phyloP scores from a whole-genome alignment of 2,113 vertebrate species.

The Cavia porcellus region DNA sequence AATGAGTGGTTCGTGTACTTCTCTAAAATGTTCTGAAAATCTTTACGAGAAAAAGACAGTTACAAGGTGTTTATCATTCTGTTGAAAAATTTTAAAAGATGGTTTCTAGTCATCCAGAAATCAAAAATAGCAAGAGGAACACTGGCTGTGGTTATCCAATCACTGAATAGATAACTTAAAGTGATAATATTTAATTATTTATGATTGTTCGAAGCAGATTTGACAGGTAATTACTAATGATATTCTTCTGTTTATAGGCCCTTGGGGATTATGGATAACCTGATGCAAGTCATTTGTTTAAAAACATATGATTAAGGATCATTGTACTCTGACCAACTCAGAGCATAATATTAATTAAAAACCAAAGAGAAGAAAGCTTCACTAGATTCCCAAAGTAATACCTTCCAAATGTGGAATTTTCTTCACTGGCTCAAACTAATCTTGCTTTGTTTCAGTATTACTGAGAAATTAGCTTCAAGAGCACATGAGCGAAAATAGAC shows the following conservation, averaged over 20 bases:
- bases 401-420: neutral
- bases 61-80: neutral
- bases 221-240: conserved; percentile 68
- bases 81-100: neutral
- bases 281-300: conserved; percentile 66
- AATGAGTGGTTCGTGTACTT: neutral
- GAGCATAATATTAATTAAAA: conserved; percentile 71
- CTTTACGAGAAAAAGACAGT: neutral
- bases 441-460: neutral
- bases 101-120: neutral
- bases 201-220: conserved; percentile 53
- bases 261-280: conserved; percentile 13
- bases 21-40: neutral
- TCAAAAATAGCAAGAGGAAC: neutral
- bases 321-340: conserved; percentile 14
- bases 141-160: neutral
- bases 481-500: neutral
- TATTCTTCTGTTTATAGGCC: conserved; percentile 13
- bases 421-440: neutral
- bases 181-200: conserved; percentile 66
- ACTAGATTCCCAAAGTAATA: neutral
- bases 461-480: conserved; percentile 50
- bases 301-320: conserved; percentile 74
- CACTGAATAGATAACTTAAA: neutral
- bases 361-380: conserved; percentile 8